These are phyloP conservation scores for Oxyura jamaicensis DNA, from an alignment of 2,113 vertebrate species.

Conservation along the genomic window DNA sequence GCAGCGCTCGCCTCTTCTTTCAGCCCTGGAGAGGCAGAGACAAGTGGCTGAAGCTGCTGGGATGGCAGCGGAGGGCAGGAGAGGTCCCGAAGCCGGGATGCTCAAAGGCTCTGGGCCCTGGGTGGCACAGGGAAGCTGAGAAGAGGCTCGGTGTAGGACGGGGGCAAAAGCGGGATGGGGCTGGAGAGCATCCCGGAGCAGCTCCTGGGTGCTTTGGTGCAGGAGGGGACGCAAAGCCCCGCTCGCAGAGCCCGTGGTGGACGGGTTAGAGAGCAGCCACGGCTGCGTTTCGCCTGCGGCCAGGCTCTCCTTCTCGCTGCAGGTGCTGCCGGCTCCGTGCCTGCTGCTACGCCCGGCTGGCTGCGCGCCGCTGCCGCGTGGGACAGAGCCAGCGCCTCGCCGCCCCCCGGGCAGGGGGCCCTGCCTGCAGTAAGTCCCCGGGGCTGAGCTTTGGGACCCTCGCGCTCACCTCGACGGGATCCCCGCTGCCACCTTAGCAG, in stretches of 20 bases:
- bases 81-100: fast-evolving
- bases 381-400: fast-evolving
- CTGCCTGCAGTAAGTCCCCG: conserved; percentile 36
- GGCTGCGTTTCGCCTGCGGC: fast-evolving
- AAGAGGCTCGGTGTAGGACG: fast-evolving
- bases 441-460: fast-evolving
- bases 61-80: not conserved
- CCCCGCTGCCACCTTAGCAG: not conserved
- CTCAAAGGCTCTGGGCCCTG: not conserved
- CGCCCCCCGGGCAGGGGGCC: fast-evolving
- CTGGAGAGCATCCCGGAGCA: not conserved
- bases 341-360: conserved; percentile 35
- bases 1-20: fast-evolving
- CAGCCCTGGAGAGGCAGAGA: not conserved
- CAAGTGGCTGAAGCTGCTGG: fast-evolving
- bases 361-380: not conserved
- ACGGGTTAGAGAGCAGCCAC: fast-evolving
- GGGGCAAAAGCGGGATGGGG: not conserved
- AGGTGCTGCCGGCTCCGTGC: conserved; percentile 57
- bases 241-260: not conserved
- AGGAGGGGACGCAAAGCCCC: not conserved
- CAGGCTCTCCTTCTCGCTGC: not conserved
- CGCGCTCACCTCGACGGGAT: not conserved
- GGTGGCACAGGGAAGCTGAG: not conserved
- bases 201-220: not conserved